phyloP scores from a whole-genome alignment of 2,113 vertebrate genomes.

The Cichladusa arquata region DNA sequence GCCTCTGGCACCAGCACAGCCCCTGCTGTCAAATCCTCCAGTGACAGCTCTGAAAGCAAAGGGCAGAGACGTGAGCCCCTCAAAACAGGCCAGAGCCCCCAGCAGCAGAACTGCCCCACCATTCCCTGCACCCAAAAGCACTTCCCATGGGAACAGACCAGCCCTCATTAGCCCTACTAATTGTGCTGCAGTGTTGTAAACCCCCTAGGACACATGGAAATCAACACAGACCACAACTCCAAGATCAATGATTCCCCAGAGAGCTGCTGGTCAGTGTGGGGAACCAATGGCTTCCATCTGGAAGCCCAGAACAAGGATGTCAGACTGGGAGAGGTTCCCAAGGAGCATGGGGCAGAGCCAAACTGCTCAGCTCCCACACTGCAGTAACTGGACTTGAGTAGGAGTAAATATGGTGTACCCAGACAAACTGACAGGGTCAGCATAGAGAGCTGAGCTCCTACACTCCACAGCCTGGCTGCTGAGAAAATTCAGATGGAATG shows the following conservation, averaged over 20 bases:
- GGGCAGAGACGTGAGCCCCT: background rate
- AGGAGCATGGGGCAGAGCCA: background rate
- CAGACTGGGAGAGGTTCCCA: background rate
- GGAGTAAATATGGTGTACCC: rapidly evolving
- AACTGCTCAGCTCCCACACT: background rate
- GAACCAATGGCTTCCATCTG: rapidly evolving
- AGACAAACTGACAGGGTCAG: background rate
- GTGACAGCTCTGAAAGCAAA: constrained; percentile 58
- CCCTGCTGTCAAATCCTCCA: constrained; percentile 40
- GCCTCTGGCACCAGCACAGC: constrained; percentile 79
- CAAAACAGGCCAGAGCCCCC: background rate
- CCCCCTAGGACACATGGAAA: background rate
- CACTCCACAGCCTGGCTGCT: background rate
- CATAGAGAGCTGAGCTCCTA: background rate
- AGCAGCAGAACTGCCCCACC: background rate
- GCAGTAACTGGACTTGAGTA: rapidly evolving
- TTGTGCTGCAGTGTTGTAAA: background rate
- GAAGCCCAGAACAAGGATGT: background rate
- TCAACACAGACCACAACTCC: background rate
- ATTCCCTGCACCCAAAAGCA: background rate
- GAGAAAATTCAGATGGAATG: background rate
- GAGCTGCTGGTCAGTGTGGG: background rate
- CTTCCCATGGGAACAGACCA: background rate
- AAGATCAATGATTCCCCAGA: background rate
- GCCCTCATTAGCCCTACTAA: background rate